Percentiles rank a stretch among this genome's conserved stretches.
Evolutionary conservation across 2,797 vertebrate genomes (phyloP).

Genomic region (Denticeps clupeoides): DNA sequence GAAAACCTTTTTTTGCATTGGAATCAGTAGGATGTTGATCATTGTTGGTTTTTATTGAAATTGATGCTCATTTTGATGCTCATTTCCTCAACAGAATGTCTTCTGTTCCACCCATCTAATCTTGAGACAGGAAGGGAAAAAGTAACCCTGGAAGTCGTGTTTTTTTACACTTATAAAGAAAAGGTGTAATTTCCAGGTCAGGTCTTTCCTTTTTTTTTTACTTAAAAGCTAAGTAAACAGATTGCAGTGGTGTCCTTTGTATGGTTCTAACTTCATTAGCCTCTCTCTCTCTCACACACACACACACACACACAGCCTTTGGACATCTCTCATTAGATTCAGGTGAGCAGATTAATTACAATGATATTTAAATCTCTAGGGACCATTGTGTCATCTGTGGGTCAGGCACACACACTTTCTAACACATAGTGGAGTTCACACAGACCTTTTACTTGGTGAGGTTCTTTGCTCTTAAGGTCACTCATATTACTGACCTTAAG

Average conservation of each 20-base stretch:
- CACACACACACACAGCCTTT: slow-evolving; percentile 32
- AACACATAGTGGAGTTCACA: too few relatives aligned
- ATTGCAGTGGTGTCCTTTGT: too few relatives aligned
- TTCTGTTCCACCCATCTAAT: too few relatives aligned
- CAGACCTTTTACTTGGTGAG: too few relatives aligned
- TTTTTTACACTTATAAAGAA: too few relatives aligned
- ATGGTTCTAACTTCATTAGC: slow-evolving; percentile 55
- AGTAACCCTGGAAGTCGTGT: neutral
- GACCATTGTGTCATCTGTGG: too few relatives aligned
- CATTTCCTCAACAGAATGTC: too few relatives aligned
- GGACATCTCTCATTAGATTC: slow-evolving; percentile 55
- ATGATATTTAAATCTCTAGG: slow-evolving; percentile 51
- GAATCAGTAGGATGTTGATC: slow-evolving; percentile 56
- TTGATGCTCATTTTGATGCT: slow-evolving; percentile 36
- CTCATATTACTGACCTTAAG: too few relatives aligned
- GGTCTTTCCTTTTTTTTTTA: too few relatives aligned
- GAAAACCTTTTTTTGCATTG: slow-evolving; percentile 51
- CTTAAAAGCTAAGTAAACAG: too few relatives aligned
- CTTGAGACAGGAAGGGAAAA: slow-evolving; percentile 7
- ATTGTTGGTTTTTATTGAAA: slow-evolving; percentile 43
- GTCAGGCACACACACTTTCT: too few relatives aligned
- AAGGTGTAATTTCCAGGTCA: slow-evolving; percentile 45
- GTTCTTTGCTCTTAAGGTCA: too few relatives aligned
- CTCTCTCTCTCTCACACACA: slow-evolving; percentile 46
- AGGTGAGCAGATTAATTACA: slow-evolving; percentile 59